Evolutionary conservation across 2,113 vertebrate genomes (phyloP), one percentile per base, ranked within the genome.

Genomic region (Falco punctatus): DNA sequence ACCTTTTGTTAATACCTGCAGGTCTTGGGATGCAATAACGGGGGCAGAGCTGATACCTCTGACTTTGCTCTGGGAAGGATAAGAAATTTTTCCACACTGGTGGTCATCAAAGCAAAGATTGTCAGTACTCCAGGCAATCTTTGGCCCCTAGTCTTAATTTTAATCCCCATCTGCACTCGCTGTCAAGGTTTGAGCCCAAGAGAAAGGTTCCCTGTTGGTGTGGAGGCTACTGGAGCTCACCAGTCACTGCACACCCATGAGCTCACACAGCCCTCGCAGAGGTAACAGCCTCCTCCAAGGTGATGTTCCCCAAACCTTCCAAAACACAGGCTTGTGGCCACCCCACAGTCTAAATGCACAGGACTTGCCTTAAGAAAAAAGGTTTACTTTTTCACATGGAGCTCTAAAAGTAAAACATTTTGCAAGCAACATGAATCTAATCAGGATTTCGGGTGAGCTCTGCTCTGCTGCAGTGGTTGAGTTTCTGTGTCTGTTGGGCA

Each of bases 171-270:
- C 35, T 71, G 9, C 11, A 4, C n/a, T 33, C 74, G 35, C 33
- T 74, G 20, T 8, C 10, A 27, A 33, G 40, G 14, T 62, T 14
- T 59, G 48, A 74, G 14, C 23, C 40, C 33, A 42, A 64, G 17
- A 19, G 54, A 46, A 69, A 46, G 19, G 42, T 23, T 67, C 13
- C 11, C 13, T 61, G 30, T 59, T 0, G 2, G 1, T n/a, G 48
- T 32, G 28, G 46, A 49, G 24, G 78, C 73, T 86, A 88, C 94
- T 72, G 89, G 97, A 96, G 95, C 93, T 89, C 54, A 88, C 67
- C 5, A n/a, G 23, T 27, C 17, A 8, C 55, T 13, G 69, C 73
- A 27, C 15, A 27, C 42, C 46, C 62, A 15, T 30, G 35, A 24
- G 14, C 42, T 82, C 57, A 51, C 17, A 24, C 32, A 73, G 85